Evolutionary conservation across 2,888 invertebrate species (phyloP).

Genomic region (Netelia fuscicornis): DNA sequence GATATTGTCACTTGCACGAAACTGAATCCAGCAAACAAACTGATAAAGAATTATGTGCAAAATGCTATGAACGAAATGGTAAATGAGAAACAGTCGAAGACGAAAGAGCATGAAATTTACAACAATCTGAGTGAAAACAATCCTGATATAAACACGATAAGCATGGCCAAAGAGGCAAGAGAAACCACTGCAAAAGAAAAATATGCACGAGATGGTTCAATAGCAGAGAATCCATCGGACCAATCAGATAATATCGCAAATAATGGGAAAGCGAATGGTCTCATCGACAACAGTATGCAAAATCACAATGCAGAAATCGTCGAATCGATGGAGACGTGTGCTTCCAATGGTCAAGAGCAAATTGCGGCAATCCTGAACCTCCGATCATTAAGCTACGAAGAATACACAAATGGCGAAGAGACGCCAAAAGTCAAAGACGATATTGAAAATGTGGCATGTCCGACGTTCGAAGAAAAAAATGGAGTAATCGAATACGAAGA

Average conservation of each 20-base stretch:
- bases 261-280: slow-evolving; percentile 73
- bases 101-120: slow-evolving; percentile 20
- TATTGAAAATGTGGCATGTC: slow-evolving; percentile 31
- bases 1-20: slow-evolving; percentile 46
- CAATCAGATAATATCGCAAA: slow-evolving; percentile 9
- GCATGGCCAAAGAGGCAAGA: slow-evolving; percentile 9
- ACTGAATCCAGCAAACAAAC: slow-evolving; percentile 67
- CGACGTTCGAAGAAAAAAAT: slow-evolving; percentile 66
- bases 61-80: slow-evolving; percentile 76
- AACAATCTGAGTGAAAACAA: slow-evolving; percentile 34
- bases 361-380: slow-evolving; percentile 72
- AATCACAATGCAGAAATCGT: slow-evolving; percentile 61
- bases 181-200: slow-evolving; percentile 10
- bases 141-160: slow-evolving; percentile 14
- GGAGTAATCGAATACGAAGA: slow-evolving; percentile 8
- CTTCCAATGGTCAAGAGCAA: slow-evolving; percentile 73
- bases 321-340: slow-evolving; percentile 55
- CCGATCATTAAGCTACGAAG: slow-evolving; percentile 78
- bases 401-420: slow-evolving; percentile 77
- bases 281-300: slow-evolving; percentile 64
- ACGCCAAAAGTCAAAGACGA: slow-evolving; percentile 10
- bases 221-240: not conserved
- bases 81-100: slow-evolving; percentile 59
- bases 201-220: not conserved
- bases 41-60: slow-evolving; percentile 77